Conservation (phyloP, 2,113 vertebrate species). For the Hemiprocne comata region DNA sequence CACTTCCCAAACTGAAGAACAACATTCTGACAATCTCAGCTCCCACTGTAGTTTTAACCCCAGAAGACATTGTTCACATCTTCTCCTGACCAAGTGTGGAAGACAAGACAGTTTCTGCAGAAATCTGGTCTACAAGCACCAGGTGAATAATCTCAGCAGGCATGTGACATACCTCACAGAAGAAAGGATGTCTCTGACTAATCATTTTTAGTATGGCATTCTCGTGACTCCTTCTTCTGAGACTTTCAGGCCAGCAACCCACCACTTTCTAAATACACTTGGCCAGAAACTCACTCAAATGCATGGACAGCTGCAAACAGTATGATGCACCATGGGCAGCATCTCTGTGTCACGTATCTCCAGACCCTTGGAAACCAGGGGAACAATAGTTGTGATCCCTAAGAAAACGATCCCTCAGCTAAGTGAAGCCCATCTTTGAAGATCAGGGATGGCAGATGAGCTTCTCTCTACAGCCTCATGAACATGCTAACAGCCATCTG, state of each 20-base stretch:
- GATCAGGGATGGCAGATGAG: not conserved
- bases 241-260: not conserved
- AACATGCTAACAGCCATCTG: slow-evolving; percentile 10
- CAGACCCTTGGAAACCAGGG: not conserved
- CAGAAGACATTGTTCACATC: not conserved
- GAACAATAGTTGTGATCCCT: not conserved
- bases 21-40: not conserved
- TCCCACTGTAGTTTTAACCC: not conserved
- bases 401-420: not conserved
- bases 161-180: not conserved
- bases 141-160: not conserved
- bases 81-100: not conserved
- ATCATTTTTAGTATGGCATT: not conserved
- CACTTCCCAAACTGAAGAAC: not conserved
- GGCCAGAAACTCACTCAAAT: not conserved
- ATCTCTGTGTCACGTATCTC: not conserved
- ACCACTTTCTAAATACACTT: not conserved
- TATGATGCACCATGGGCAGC: not conserved
- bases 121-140: not conserved
- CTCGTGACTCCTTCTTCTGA: not conserved
- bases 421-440: not conserved
- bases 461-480: not conserved
- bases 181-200: not conserved
- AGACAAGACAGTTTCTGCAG: not conserved
- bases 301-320: not conserved